These are phyloP conservation scores for Smittia aterrima DNA, from an alignment of 2,888 invertebrate genomes.

Conservation along the genomic window DNA sequence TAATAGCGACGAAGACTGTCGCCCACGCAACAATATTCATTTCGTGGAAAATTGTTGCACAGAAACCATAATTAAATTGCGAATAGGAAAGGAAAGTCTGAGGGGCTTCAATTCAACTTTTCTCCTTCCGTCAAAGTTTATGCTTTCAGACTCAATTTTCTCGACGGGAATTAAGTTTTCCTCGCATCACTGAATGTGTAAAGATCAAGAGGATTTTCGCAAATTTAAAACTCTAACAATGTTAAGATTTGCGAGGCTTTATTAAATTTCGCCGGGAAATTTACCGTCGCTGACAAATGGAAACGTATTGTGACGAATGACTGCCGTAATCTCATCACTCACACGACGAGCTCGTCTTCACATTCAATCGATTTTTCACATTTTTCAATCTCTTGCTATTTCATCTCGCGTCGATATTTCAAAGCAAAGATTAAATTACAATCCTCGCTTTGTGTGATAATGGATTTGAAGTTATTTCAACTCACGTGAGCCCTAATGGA, in stretches of 20 bases:
- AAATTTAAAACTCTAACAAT: constrained; percentile 25
- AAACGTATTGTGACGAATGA: constrained; percentile 2
- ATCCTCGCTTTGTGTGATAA: constrained; percentile 1
- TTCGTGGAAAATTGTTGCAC: constrained; percentile 20
- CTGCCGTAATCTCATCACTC: constrained; percentile 36
- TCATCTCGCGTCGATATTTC: constrained; percentile 26
- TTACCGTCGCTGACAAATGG: constrained; percentile 1
- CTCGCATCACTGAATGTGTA: not conserved
- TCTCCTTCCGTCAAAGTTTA: not conserved
- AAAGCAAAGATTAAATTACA: constrained; percentile 32
- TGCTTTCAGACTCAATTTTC: not conserved
- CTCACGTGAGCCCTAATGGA: constrained; percentile 26
- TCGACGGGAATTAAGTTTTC: not conserved
- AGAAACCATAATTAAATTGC: constrained; percentile 36
- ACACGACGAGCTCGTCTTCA: not conserved
- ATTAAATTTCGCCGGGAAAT: constrained; percentile 35
- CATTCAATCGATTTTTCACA: constrained; percentile 12
- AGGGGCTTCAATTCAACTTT: constrained; percentile 1
- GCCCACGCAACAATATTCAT: not conserved
- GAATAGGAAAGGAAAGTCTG: not conserved
- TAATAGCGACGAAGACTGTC: no score
- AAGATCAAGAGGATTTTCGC: constrained; percentile 32
- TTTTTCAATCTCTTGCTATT: constrained; percentile 40
- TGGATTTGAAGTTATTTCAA: constrained; percentile 18
- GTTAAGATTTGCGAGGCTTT: constrained; percentile 29